Evolutionary conservation across 2,113 vertebrate species (phyloP).

Genomic region (Micromys minutus): DNA sequence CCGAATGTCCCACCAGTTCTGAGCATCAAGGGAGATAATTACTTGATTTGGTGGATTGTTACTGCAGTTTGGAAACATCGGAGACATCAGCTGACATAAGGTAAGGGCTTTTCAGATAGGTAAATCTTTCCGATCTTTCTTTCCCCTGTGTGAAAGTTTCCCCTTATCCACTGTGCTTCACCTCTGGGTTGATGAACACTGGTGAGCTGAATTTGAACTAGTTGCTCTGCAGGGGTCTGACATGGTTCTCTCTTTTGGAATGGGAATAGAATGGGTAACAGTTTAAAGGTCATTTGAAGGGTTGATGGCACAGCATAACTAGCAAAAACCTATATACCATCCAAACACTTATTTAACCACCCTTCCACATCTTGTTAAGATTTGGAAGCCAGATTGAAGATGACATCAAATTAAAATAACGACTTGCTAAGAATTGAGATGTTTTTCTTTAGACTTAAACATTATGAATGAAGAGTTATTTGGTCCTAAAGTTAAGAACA

Average conservation of each 20-base stretch:
- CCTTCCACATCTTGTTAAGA: slow-evolving; percentile 45
- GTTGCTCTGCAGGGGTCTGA: background rate
- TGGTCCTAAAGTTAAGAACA: slow-evolving; percentile 22
- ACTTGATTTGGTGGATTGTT: background rate
- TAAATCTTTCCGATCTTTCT: background rate
- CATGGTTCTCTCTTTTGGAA: background rate
- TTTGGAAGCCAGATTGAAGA: slow-evolving; percentile 37
- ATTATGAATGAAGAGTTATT: background rate
- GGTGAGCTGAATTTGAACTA: background rate
- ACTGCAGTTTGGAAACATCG: background rate
- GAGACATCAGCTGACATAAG: background rate
- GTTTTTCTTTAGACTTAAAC: background rate
- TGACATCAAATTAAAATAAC: slow-evolving; percentile 39
- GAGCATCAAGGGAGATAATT: too few relatives aligned
- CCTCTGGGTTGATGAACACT: background rate
- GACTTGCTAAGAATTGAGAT: slow-evolving; percentile 43
- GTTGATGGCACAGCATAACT: slow-evolving; percentile 39
- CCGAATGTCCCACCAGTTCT: background rate
- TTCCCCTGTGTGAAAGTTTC: background rate
- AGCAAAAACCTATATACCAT: slow-evolving; percentile 37
- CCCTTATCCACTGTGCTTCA: background rate
- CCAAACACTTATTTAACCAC: slow-evolving; percentile 43
- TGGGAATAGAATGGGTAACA: background rate
- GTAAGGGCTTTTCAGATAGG: background rate
- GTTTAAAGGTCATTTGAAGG: slow-evolving; percentile 50